phyloP scores from a whole-genome alignment of 2,797 vertebrate species.

The Trematomus bernacchii region DNA sequence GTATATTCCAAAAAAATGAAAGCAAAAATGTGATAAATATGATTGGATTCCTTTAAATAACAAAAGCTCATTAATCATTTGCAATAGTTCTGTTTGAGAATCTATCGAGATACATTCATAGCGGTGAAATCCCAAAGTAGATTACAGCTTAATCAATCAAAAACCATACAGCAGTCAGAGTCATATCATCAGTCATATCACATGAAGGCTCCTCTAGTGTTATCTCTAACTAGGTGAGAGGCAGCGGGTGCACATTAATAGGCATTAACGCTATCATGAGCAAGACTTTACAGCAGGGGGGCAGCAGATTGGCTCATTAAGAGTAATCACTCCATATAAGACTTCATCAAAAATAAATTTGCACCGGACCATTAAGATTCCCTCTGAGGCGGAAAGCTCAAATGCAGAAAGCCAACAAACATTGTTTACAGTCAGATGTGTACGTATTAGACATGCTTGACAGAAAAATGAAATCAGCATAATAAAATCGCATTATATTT shows the following conservation, averaged over 20 bases:
- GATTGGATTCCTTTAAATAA: neutral
- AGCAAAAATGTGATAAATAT: conserved; percentile 2
- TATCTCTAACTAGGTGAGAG: conserved; percentile 32
- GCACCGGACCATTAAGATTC: conserved; percentile 37
- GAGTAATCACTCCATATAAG: conserved; percentile 60
- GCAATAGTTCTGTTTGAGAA: neutral
- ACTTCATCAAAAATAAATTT: conserved; percentile 65
- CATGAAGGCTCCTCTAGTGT: conserved; percentile 4
- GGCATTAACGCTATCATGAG: conserved; percentile 45
- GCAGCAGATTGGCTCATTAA: conserved; percentile 67
- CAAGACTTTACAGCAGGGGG: conserved; percentile 44
- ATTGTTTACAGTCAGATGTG: conserved; percentile 21
- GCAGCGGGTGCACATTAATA: conserved; percentile 45
- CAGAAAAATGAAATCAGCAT: conserved; percentile 18
- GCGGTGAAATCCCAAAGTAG: neutral
- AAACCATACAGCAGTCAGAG: neutral
- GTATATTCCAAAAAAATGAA: conserved; percentile 7
- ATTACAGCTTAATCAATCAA: conserved; percentile 31
- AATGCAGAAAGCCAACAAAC: conserved; percentile 25
- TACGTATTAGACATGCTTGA: neutral
- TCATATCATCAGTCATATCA: neutral
- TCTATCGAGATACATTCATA: neutral
- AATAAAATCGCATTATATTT: conserved; percentile 34
- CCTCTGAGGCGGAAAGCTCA: neutral
- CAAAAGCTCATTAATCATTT: neutral